Percentiles rank a stretch among this genome's conserved stretches.
Conservation (phyloP, 2,888 invertebrate species). For the Oscheius sp. region DNA sequence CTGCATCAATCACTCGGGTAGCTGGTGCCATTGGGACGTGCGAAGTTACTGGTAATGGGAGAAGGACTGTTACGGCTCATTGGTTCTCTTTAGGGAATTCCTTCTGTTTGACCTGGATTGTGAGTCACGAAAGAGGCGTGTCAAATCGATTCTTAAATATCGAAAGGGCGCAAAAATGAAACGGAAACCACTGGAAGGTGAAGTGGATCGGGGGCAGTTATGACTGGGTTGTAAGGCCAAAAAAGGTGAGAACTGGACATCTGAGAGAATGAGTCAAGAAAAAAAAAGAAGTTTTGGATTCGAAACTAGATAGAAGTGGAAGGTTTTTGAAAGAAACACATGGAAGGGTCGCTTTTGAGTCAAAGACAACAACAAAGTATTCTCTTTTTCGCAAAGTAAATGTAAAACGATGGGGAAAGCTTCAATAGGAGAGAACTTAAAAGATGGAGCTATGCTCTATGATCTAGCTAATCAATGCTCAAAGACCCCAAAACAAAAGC, state of each 20-base stretch:
- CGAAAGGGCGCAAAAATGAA: background rate
- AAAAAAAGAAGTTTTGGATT: background rate
- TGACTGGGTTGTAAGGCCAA: background rate
- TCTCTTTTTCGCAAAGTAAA: too few species aligned
- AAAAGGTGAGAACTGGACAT: background rate
- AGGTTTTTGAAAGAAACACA: too few species aligned
- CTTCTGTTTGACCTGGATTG: constrained; percentile 8
- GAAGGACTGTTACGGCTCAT: constrained; percentile 3
- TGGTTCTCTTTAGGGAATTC: background rate
- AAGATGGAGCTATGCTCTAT: too few species aligned
- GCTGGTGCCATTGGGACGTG: background rate
- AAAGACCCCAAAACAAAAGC: background rate
- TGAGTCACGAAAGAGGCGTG: background rate
- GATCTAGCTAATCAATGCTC: background rate
- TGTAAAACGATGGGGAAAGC: too few species aligned
- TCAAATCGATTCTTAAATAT: background rate
- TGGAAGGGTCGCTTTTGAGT: too few species aligned
- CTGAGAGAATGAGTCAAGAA: background rate
- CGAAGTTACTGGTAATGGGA: background rate
- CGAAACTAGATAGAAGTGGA: too few species aligned
- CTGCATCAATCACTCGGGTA: constrained; percentile 21
- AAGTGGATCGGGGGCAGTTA: background rate
- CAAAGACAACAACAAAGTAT: too few species aligned
- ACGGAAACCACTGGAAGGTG: background rate
- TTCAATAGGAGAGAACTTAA: too few species aligned